Evolutionary conservation across 2,888 invertebrate genomes (phyloP).

Genomic region (Pristionchus mayeri): DNA sequence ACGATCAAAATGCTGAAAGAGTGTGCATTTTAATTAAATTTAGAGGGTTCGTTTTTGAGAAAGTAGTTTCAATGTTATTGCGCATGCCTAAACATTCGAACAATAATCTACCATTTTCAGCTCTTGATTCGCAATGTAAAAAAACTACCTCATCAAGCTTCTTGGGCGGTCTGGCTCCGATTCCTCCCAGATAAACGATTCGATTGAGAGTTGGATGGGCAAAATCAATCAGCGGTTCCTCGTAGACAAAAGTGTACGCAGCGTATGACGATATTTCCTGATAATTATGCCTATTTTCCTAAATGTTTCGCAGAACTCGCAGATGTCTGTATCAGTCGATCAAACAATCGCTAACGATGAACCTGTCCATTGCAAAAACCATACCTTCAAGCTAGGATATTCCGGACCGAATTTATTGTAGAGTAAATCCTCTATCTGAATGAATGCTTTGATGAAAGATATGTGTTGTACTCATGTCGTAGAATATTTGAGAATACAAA

Average conservation of each 20-base stretch:
- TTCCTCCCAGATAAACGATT: constrained; percentile 1
- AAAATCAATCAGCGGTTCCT: constrained; percentile 37
- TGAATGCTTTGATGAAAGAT: not conserved
- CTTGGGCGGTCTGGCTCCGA: constrained; percentile 20
- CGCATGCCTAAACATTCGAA: no score
- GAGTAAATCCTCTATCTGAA: constrained; percentile 6
- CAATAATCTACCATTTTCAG: no score
- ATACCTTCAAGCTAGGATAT: constrained; percentile 6
- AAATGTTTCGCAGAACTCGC: not conserved
- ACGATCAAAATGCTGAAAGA: not conserved
- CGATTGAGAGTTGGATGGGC: constrained; percentile 34
- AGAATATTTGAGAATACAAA: not conserved
- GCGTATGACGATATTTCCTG: constrained; percentile 33
- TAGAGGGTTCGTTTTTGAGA: not conserved
- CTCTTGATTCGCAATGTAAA: not conserved
- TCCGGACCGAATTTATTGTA: not conserved
- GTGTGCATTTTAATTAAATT: not conserved
- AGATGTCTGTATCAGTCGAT: no score
- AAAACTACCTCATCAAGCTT: not conserved
- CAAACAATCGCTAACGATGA: no score
- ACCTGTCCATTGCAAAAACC: not conserved
- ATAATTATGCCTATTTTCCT: not conserved
- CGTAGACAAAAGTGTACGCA: constrained; percentile 5
- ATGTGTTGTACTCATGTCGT: not conserved
- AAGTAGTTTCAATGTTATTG: no score